Evolutionary conservation across 64 coral and sea anemone species (phyloP).

Genomic region (Exaiptasia diaphana): DNA sequence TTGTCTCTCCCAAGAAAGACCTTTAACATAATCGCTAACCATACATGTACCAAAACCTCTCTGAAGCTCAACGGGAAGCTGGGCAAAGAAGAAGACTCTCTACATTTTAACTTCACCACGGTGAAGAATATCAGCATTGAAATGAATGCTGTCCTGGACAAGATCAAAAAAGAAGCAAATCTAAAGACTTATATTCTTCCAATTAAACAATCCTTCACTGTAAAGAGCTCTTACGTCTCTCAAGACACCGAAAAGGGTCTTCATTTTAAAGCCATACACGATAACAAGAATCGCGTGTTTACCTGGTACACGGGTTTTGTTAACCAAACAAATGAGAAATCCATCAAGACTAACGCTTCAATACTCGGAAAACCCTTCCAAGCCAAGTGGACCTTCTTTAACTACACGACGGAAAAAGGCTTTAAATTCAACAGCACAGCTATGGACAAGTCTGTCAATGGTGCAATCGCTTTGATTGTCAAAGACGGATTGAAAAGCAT

Average conservation of each 20-base stretch:
- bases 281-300: slow-evolving; percentile 79
- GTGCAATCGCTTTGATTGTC: neutral
- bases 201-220: slow-evolving; percentile 65
- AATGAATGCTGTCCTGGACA: slow-evolving; percentile 52
- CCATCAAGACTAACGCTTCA: slow-evolving; percentile 74
- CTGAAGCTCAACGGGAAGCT: slow-evolving; percentile 66
- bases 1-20: slow-evolving; percentile 53
- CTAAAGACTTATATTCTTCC: slow-evolving; percentile 57
- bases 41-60: slow-evolving; percentile 79
- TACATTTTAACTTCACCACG: slow-evolving; percentile 66
- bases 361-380: slow-evolving; percentile 61
- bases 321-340: slow-evolving; percentile 65
- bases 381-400: slow-evolving; percentile 54
- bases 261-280: slow-evolving; percentile 75
- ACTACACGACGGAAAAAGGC: slow-evolving; percentile 54
- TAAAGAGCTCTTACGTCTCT: slow-evolving; percentile 51
- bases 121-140: slow-evolving; percentile 61
- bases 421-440: slow-evolving; percentile 67
- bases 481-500: slow-evolving; percentile 27
- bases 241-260: slow-evolving; percentile 66
- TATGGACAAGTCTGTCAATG: slow-evolving; percentile 37
- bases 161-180: slow-evolving; percentile 37
- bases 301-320: slow-evolving; percentile 77
- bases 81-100: slow-evolving; percentile 46
- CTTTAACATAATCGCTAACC: slow-evolving; percentile 54